A percentile compares a stretch with the other conserved stretches of the same genome.
Evolutionary conservation across 2,888 invertebrate genomes (phyloP).

Genomic region (Metalampra italica): DNA sequence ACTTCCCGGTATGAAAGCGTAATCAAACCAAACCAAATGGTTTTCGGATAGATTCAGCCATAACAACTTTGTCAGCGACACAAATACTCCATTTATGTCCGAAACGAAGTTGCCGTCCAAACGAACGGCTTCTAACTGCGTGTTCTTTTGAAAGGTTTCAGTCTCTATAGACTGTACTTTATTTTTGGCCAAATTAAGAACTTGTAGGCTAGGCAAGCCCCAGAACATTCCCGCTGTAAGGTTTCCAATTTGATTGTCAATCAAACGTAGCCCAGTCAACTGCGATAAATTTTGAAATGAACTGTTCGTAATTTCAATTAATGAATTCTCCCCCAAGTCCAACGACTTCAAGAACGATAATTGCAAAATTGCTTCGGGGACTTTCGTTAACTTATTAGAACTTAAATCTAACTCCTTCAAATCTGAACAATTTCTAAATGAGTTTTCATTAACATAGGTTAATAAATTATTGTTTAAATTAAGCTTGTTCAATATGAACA

Average conservation of each 20-base stretch:
- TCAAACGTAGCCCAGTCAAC: slow-evolving; percentile 91
- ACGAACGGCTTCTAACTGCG: slow-evolving; percentile 90
- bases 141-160: slow-evolving; percentile 90
- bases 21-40: slow-evolving; percentile 95
- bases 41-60: slow-evolving; percentile 95
- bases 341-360: slow-evolving; percentile 91
- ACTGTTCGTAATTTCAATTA: slow-evolving; percentile 88
- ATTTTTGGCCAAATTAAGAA: slow-evolving; percentile 93
- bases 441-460: slow-evolving; percentile 85
- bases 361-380: slow-evolving; percentile 91
- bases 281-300: slow-evolving; percentile 92
- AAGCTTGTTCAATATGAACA: slow-evolving; percentile 89
- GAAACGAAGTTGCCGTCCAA: slow-evolving; percentile 92
- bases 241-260: slow-evolving; percentile 93
- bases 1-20: slow-evolving; percentile 92
- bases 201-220: slow-evolving; percentile 89
- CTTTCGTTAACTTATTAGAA: slow-evolving; percentile 88
- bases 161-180: slow-evolving; percentile 91
- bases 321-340: slow-evolving; percentile 94
- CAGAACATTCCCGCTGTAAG: slow-evolving; percentile 92
- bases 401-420: slow-evolving; percentile 93
- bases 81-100: slow-evolving; percentile 94
- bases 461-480: slow-evolving; percentile 91
- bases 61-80: slow-evolving; percentile 87
- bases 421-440: slow-evolving; percentile 92